These are phyloP conservation scores for Dufourea novaeangliae DNA, from an alignment of 1,140 invertebrate species.

Conservation along the genomic window DNA sequence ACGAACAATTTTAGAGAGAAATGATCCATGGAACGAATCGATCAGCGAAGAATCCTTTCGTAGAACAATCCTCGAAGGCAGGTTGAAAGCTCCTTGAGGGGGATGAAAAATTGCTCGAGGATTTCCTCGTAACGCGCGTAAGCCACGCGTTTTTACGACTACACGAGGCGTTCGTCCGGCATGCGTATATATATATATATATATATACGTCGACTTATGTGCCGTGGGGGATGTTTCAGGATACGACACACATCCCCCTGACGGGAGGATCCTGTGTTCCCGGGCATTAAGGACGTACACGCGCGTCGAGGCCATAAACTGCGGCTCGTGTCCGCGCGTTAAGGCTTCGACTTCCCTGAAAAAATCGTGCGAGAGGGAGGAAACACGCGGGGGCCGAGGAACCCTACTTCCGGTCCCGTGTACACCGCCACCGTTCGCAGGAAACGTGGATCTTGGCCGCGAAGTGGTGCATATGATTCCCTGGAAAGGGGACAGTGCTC, in stretches of 20 bases:
- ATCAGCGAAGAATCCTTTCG: not conserved
- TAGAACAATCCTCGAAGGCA: not conserved
- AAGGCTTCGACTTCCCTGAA: conserved; percentile 43
- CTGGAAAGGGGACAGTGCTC: too few species aligned
- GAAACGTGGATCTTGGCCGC: conserved; percentile 69
- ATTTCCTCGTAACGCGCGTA: conserved; percentile 44
- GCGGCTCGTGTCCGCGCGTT: conserved; percentile 40
- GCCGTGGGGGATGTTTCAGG: conserved; percentile 27
- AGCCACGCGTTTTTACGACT: conserved; percentile 49
- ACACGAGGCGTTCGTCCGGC: conserved; percentile 28
- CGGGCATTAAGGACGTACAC: conserved; percentile 27
- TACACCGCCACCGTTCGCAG: conserved; percentile 42
- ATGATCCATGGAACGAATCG: not conserved
- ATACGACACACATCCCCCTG: conserved; percentile 7
- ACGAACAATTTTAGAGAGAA: not conserved
- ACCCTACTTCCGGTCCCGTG: conserved; percentile 62
- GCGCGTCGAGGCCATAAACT: conserved; percentile 33
- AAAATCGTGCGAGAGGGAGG: conserved; percentile 3
- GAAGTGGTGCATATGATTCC: conserved; percentile 71
- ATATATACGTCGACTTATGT: conserved; percentile 20
- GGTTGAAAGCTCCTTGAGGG: not conserved
- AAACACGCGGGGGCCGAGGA: conserved; percentile 18
- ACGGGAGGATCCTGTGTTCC: conserved; percentile 10
- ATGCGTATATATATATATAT: not conserved
- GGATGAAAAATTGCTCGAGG: conserved; percentile 39